A percentile compares a stretch with the other conserved stretches of the same genome.
Conservation (phyloP, 2,888 invertebrate species). For the Philopedon plagiatum region DNA sequence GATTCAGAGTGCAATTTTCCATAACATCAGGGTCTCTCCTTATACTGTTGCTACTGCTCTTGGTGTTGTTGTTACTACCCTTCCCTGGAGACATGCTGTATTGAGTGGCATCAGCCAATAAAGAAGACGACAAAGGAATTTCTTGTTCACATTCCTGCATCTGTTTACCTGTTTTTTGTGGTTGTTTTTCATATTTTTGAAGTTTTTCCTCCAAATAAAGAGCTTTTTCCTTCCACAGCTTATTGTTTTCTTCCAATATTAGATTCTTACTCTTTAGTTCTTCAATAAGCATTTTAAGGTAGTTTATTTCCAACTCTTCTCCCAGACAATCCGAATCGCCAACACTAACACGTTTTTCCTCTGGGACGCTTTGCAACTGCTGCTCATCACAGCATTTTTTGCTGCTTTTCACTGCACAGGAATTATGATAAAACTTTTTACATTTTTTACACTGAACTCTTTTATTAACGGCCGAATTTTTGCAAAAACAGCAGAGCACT, state of each 20-base stretch:
- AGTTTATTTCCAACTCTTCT: background rate
- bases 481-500: background rate
- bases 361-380: background rate
- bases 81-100: too few species aligned
- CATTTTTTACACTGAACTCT: background rate
- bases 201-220: background rate
- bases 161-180: too few species aligned
- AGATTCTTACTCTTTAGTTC: background rate
- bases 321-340: too few species aligned
- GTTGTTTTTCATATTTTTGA: background rate
- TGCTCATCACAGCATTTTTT: slow-evolving; percentile 7
- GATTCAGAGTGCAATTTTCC: too few species aligned
- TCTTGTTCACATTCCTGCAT: too few species aligned
- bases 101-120: background rate
- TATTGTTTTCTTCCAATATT: background rate
- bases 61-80: too few species aligned
- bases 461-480: background rate
- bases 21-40: too few species aligned
- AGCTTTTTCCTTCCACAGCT: background rate
- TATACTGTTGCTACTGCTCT: too few species aligned
- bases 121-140: too few species aligned
- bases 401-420: background rate
- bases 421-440: background rate
- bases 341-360: background rate
- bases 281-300: background rate